Base-by-base conservation (phyloP, 2,797 vertebrate genomes). In the Acestrorhynchus altus region DNA sequence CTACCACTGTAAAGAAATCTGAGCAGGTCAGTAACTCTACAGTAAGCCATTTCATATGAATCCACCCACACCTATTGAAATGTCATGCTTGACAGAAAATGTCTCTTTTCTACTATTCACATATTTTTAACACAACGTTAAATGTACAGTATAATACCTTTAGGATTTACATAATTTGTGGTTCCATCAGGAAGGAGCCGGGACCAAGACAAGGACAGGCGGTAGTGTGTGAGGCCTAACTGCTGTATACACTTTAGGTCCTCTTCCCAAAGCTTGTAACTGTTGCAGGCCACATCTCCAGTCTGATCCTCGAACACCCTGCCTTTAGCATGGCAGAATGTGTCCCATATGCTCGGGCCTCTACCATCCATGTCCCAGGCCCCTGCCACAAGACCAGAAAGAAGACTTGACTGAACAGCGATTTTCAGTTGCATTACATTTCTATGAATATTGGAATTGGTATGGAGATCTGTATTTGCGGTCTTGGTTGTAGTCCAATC, bases 181-280 rank as follows among this genome's bases (percentile, higher is more conserved):
- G 93, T 96, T 89, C 97, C 96, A 90, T 97, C 94, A 87, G 97
- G 96, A 92, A 99, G 95, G 86, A 99, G 93, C 90, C 96, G 95
- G 89, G 97, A 93, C 97, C 97, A 98, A 90, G 96, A 97, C 91
- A 98, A 84, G 89, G 97, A 99, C 88, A 98, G 93, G 86, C 95
- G 94, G 89, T 98, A 98, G 94, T 98, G 96, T 75, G 95, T 97
- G 90, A 98, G 93, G 89, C 96, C 96, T 88, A 99, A 94, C 93
- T 95, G 94, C 92, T 90, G 94, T 92, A 98, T 95, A 90, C 96
- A 97, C 93, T 94, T 94, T 92, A 97, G 92, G 92, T 96, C 97
- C 92, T 96, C 93, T 81, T 96, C 93, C 97, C 97, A 98, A 90
- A 96, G 94, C 92, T 94, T 89, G 77, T 96, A 97, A 92, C 96